These are phyloP conservation scores for Drosophila nigritarsus DNA, from an alignment of 2,888 invertebrate species.

Conservation along the genomic window DNA sequence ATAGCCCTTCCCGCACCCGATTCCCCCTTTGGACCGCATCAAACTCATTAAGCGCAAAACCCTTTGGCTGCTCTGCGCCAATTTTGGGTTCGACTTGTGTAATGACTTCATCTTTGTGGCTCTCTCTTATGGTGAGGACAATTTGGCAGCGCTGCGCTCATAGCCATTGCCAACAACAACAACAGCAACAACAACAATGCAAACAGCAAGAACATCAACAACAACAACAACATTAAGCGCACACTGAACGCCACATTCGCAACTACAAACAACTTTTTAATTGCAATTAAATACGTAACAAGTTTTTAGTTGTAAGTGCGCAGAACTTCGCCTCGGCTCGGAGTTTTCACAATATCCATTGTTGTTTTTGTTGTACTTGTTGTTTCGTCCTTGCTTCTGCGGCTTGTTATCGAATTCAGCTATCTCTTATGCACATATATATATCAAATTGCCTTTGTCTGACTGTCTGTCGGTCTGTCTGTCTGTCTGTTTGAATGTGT, in stretches of 20 bases:
- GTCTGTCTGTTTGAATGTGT: slow-evolving; percentile 5
- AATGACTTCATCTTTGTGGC: slow-evolving; percentile 79
- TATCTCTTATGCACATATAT: slow-evolving; percentile 52
- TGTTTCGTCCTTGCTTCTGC: slow-evolving; percentile 37
- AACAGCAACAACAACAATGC: slow-evolving; percentile 29
- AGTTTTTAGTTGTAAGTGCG: slow-evolving; percentile 81
- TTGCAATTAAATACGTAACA: slow-evolving; percentile 81
- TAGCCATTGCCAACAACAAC: slow-evolving; percentile 55
- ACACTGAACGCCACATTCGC: slow-evolving; percentile 65
- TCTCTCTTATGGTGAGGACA: slow-evolving; percentile 64
- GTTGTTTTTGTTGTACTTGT: slow-evolving; percentile 26
- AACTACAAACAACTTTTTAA: slow-evolving; percentile 81
- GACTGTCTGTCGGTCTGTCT: slow-evolving; percentile 35
- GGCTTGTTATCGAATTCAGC: slow-evolving; percentile 56
- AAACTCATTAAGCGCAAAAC: slow-evolving; percentile 76
- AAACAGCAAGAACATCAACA: slow-evolving; percentile 37
- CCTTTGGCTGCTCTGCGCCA: slow-evolving; percentile 73
- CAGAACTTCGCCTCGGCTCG: slow-evolving; percentile 52
- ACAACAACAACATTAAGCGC: slow-evolving; percentile 32
- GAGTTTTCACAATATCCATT: slow-evolving; percentile 60
- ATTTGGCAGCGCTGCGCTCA: slow-evolving; percentile 61
- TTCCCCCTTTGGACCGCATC: slow-evolving; percentile 8
- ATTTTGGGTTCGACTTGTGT: slow-evolving; percentile 67
- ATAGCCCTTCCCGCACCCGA: slow-evolving; percentile 16
- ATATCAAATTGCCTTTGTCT: slow-evolving; percentile 57